Conservation (phyloP, 2,888 invertebrate genomes). For the Elegia similella region DNA sequence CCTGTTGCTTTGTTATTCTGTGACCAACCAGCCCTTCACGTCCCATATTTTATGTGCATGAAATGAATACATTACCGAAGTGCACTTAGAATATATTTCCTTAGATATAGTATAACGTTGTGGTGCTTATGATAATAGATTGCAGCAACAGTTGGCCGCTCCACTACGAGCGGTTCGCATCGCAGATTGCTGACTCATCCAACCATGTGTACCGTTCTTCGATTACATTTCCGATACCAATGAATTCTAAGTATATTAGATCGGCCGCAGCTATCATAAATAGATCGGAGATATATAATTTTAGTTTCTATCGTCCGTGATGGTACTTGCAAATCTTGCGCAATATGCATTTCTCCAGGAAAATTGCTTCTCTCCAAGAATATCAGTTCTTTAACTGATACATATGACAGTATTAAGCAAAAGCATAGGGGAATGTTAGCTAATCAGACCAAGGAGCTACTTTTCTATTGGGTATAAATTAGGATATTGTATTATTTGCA, state of each 20-base stretch:
- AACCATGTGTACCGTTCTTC: slow-evolving; percentile 4
- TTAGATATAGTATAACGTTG: not conserved
- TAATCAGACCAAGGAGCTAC: no score
- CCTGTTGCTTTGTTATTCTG: not conserved
- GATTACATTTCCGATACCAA: slow-evolving; percentile 2
- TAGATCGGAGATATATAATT: no score
- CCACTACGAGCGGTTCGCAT: not conserved
- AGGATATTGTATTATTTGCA: no score
- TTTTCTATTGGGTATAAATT: no score
- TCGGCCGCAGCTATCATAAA: not conserved
- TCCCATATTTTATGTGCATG: slow-evolving; percentile 5
- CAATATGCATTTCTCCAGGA: no score
- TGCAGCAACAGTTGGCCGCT: slow-evolving; percentile 10
- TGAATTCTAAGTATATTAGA: not conserved
- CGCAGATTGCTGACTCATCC: not conserved
- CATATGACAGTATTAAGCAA: no score
- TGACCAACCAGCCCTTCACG: not conserved
- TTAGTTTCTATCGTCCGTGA: no score
- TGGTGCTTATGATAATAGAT: not conserved
- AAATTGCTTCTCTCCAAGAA: no score
- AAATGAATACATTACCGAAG: slow-evolving; percentile 5
- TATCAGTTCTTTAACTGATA: no score
- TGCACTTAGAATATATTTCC: slow-evolving; percentile 5
- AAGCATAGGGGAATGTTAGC: no score
- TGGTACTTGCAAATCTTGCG: no score